A percentile compares a stretch with the other conserved stretches of the same genome.
Conservation (phyloP, 2,113 vertebrate genomes). For the Chamaea fasciata region DNA sequence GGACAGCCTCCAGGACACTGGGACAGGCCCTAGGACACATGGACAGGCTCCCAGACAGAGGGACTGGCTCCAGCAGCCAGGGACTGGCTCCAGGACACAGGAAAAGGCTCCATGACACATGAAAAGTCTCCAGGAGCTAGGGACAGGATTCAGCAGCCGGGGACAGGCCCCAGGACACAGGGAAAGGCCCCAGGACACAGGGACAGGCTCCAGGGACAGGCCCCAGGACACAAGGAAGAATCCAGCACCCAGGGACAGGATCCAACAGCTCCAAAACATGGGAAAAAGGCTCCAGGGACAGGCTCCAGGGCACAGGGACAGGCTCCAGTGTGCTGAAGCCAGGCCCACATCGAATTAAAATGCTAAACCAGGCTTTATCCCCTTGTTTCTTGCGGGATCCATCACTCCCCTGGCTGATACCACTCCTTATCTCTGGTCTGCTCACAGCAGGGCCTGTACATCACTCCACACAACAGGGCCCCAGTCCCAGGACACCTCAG, state of each 20-base stretch:
- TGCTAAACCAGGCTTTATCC: not conserved
- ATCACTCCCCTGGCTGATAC: not conserved
- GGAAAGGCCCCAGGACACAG: not conserved
- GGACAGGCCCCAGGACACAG: too few relatives aligned
- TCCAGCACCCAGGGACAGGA: too few relatives aligned
- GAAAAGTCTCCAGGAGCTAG: too few relatives aligned
- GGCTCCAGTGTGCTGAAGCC: not conserved
- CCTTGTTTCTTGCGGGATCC: not conserved
- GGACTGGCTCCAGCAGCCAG: too few relatives aligned
- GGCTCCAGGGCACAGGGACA: not conserved
- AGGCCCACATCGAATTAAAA: not conserved
- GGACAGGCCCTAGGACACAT: too few relatives aligned
- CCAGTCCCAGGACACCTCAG: not conserved
- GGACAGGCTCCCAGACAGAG: too few relatives aligned
- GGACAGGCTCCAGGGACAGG: not conserved
- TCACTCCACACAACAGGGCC: not conserved
- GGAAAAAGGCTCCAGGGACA: too few relatives aligned
- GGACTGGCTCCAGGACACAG: too few relatives aligned
- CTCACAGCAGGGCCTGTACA: not conserved
- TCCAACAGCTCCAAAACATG: too few relatives aligned
- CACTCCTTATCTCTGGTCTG: not conserved
- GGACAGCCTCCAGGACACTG: not conserved
- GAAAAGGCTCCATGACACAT: too few relatives aligned
- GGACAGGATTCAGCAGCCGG: too few relatives aligned
- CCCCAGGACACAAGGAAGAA: too few relatives aligned